Percentiles rank a stretch among this genome's conserved stretches.
Conservation (phyloP, 2,113 vertebrate species). For the Mastomys natalensis region DNA sequence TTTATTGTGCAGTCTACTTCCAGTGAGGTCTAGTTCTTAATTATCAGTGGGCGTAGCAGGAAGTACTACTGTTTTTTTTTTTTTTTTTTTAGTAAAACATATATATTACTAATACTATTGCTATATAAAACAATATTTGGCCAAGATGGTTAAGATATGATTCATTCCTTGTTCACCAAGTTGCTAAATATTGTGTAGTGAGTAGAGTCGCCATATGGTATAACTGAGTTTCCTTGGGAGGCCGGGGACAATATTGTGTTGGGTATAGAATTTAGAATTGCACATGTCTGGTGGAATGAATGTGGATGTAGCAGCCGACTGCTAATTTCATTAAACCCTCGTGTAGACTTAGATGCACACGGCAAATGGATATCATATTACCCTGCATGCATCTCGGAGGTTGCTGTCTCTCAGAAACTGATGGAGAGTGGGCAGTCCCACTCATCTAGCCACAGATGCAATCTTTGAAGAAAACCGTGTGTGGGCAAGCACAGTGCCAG, state of each 20-base stretch:
- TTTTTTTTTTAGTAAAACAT: conserved; percentile 81
- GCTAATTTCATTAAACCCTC: background rate
- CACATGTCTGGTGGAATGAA: background rate
- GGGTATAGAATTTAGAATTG: conserved; percentile 42
- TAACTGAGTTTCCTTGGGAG: conserved; percentile 58
- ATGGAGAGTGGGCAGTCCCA: conserved; percentile 58
- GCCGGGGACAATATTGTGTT: conserved; percentile 19
- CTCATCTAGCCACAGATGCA: conserved; percentile 72
- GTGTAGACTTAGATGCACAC: background rate
- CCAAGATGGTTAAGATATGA: conserved; percentile 86
- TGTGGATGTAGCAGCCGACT: background rate
- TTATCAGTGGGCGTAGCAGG: conserved; percentile 87
- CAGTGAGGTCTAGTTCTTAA: conserved; percentile 85
- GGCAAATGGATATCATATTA: background rate
- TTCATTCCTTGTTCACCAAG: conserved; percentile 86
- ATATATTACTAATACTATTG: conserved; percentile 87
- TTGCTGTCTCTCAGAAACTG: conserved; percentile 17
- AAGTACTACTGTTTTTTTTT: conserved; percentile 79
- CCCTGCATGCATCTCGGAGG: background rate
- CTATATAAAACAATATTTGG: conserved; percentile 89
- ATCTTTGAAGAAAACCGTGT: conserved; percentile 74
- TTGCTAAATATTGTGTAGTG: conserved; percentile 87
- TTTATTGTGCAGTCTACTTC: conserved; percentile 68
- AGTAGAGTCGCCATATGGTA: conserved; percentile 84
- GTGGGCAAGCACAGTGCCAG: conserved; percentile 80